A percentile compares a stretch with the other conserved stretches of the same genome.
Evolutionary conservation across 2,888 invertebrate species (phyloP).

Genomic region (Pyrocoelia pectoralis): DNA sequence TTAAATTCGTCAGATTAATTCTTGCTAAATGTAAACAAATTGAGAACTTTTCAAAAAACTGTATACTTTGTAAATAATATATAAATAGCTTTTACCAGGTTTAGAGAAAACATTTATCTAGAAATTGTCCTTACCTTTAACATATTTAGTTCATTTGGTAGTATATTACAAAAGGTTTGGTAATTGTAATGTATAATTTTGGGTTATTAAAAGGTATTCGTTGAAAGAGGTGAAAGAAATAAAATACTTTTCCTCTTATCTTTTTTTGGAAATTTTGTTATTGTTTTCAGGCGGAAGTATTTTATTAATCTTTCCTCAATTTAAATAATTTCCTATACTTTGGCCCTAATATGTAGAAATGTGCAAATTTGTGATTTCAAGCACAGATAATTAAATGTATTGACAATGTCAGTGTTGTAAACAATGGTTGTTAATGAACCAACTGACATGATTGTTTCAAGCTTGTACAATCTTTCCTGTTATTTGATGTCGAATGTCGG

Average conservation of each 20-base stretch:
- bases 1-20: slow-evolving; percentile 13
- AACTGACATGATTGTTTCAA: slow-evolving; percentile 51
- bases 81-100: slow-evolving; percentile 38
- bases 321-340: slow-evolving; percentile 2
- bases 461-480: slow-evolving; percentile 60
- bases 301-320: slow-evolving; percentile 10
- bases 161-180: slow-evolving; percentile 16
- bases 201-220: slow-evolving; percentile 4
- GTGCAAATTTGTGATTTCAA: slow-evolving; percentile 51
- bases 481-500: slow-evolving; percentile 56
- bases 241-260: slow-evolving; percentile 3
- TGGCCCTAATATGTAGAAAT: slow-evolving; percentile 29
- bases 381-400: slow-evolving; percentile 56
- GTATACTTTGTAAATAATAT: slow-evolving; percentile 47
- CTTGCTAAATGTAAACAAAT: slow-evolving; percentile 29
- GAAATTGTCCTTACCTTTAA: slow-evolving; percentile 26
- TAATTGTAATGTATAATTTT: slow-evolving; percentile 17
- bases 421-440: slow-evolving; percentile 55
- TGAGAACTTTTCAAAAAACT: slow-evolving; percentile 18
- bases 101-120: slow-evolving; percentile 28
- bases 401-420: slow-evolving; percentile 59
- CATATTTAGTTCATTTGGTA: slow-evolving; percentile 19
- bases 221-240: slow-evolving; percentile 1
- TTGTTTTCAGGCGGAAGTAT: neutral
- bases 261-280: slow-evolving; percentile 15